Evolutionary conservation across 2,888 invertebrate species (phyloP).

Genomic region (Carcina quercana): DNA sequence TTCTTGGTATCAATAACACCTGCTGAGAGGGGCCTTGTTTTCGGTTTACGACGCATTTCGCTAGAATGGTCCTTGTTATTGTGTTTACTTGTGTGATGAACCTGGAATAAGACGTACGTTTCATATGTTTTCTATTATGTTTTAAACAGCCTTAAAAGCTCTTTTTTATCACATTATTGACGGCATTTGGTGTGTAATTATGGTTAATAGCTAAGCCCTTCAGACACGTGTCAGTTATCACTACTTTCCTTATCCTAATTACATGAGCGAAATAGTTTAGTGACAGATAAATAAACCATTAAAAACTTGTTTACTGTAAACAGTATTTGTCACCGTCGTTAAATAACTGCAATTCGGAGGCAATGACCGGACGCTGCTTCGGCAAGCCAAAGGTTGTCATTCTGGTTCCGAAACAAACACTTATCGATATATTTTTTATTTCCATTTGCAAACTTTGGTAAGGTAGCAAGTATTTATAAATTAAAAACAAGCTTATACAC

Average conservation of each 20-base stretch:
- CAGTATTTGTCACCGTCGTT: slow-evolving; percentile 48
- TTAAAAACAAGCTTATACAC: no score
- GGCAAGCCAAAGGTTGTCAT: slow-evolving; percentile 42
- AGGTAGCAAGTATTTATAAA: no score
- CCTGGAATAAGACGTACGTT: slow-evolving; percentile 30
- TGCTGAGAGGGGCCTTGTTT: slow-evolving; percentile 59
- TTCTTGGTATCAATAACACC: slow-evolving; percentile 64
- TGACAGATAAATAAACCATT: slow-evolving; percentile 43
- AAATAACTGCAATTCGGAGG: slow-evolving; percentile 66
- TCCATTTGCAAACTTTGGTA: background rate
- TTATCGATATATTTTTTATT: no score
- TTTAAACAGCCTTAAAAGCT: no score
- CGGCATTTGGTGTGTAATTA: no score
- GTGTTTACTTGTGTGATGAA: slow-evolving; percentile 41
- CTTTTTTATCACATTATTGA: no score
- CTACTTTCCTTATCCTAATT: background rate
- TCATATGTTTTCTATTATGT: background rate
- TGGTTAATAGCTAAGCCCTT: background rate
- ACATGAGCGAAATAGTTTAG: no score
- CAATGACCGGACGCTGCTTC: slow-evolving; percentile 59
- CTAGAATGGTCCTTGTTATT: slow-evolving; percentile 41
- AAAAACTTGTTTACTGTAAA: slow-evolving; percentile 53
- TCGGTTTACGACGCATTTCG: slow-evolving; percentile 52
- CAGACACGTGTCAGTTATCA: background rate
- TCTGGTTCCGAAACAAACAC: slow-evolving; percentile 55